Base-by-base conservation (phyloP, 1,140 invertebrate species). In the Alviniconcha marisindica region DNA sequence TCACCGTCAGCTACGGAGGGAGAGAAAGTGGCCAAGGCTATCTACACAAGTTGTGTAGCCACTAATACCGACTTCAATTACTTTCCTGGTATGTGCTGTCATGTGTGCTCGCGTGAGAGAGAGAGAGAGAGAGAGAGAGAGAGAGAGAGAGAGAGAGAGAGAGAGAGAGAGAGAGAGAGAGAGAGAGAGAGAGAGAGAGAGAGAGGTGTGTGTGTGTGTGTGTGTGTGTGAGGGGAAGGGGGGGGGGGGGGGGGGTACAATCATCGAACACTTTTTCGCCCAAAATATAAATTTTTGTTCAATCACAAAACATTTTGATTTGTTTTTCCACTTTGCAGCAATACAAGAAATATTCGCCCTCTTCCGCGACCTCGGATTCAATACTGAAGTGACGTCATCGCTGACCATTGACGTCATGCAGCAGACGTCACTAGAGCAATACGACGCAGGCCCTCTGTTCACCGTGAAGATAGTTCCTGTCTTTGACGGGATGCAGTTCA, bases 361-460 rank as follows among this genome's bases (percentile, higher is more conserved):
- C 28, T 66, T 66, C 24, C 12, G 28, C 10, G 18, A 10, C 63
- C 63, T 66, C 5, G 63, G 63, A 2, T 66, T 66, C 63, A 33
- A 66, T 33, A 66, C 36, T 12, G 36, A 66, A 28, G 12, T 66
- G 63, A 66, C 63, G 63, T 66, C 63, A 66, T 33, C 63, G 1
- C 63, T 66, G 28, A 14, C 63, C 28, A 66, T 66, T 33, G 63
- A 66, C 3, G 63, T 18, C 63, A 66, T 66, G 63, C 63, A 66
- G 0, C 63, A 10, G 28, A 66, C 28, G 28, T 66, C 63, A 33
- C 28, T 66, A 33, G 28, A 33, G 28, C 5, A 66, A 7, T 66
- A 14, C 24, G 63, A 4, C 18, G 63, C 31, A 28, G 63, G 63
- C 1, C 63, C 63, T 31, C 28, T 66, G 28, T 66, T 66, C 28